Evolutionary conservation across 37 sponge, comb jelly and placozoan species (phyloP), one percentile per base, ranked within the genome.

Genomic region (Petrosia ficiformis): DNA sequence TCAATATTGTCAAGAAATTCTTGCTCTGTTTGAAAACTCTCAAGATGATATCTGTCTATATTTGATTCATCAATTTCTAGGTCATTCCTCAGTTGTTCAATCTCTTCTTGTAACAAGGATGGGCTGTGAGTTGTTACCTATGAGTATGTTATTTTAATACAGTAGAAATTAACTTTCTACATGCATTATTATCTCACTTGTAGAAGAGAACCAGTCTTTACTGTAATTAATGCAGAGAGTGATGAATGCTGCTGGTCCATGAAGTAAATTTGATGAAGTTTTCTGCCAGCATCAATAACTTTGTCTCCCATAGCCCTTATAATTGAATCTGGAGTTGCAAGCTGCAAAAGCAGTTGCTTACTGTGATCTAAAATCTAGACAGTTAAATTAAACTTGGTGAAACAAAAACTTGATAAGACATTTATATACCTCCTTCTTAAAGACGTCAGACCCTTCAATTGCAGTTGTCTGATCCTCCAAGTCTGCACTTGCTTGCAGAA

Each of bases 81-180:
- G 6, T 6, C 26, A 26, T 61, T 29, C 26, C 6, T n/a, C 6
- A 61, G 63, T 26, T 24, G 5, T 5, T 11, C 31, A 16, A 81
- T 41, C 22, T 82, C 87, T 0, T 43, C 67, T 25, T 25, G 57
- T 26, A 71, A 70, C 41, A 93, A 72, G 21, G 84, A 83, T 25
- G 71, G 90, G 19, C 91, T 75, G 48, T 93, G 87, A 60, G 94
- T 89, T 8, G 94, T 93, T 2, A 89, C 94, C 82, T 93, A 84
- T 11, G 82, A 31, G 37, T 38, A 24, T n/a, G 28, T n/a, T 26
- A 19, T 19, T 19, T 48, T 48, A 48, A 19, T 48, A 48, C 54
- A 48, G 8, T 14, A 8, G 14, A 19, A 19, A 48, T 19, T 48
- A 8, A 19, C 8, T 19, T 19, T 8, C 54, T 61, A 61, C 63